A percentile compares a stretch with the other conserved stretches of the same genome.
Conservation (phyloP, 2,888 invertebrate genomes). For the Drosophila picticornis region DNA sequence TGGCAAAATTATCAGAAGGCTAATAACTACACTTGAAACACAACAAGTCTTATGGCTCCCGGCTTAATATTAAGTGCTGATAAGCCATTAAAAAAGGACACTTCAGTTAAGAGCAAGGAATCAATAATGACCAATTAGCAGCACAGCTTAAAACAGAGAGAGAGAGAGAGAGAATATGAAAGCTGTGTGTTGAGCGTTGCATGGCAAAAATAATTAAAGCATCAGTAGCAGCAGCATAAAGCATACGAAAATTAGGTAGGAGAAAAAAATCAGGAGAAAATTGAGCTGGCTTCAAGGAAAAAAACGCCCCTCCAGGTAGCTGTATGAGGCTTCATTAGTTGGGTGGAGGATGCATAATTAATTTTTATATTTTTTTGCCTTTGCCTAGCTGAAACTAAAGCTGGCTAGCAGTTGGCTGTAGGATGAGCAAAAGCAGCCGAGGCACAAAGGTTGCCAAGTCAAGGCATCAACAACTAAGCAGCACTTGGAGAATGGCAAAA, state of each 20-base stretch:
- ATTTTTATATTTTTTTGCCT: conserved; percentile 45
- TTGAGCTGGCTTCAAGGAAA: conserved; percentile 3
- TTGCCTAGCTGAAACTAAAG: conserved; percentile 12
- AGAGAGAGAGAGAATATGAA: not conserved
- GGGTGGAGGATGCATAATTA: conserved; percentile 50
- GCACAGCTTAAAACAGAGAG: conserved; percentile 13
- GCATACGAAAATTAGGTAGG: not conserved
- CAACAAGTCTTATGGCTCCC: not conserved
- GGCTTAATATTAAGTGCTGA: conserved; percentile 32
- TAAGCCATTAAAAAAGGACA: conserved; percentile 37
- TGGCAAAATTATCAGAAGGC: not conserved
- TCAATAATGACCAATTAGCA: conserved; percentile 56
- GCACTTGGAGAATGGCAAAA: conserved; percentile 11
- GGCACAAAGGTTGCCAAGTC: conserved; percentile 56
- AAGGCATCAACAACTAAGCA: conserved; percentile 39
- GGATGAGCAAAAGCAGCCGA: conserved; percentile 14
- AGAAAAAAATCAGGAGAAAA: not conserved
- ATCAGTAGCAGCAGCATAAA: conserved; percentile 16
- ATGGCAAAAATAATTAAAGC: conserved; percentile 58
- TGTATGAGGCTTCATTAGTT: conserved; percentile 45
- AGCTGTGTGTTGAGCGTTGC: conserved; percentile 21
- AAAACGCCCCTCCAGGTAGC: conserved; percentile 33
- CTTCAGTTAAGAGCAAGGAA: conserved; percentile 37
- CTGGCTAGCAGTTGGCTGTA: conserved; percentile 22
- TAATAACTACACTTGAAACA: conserved; percentile 4